Evolutionary conservation across 1,140 invertebrate genomes (phyloP).

Genomic region (Hermetia illucens): DNA sequence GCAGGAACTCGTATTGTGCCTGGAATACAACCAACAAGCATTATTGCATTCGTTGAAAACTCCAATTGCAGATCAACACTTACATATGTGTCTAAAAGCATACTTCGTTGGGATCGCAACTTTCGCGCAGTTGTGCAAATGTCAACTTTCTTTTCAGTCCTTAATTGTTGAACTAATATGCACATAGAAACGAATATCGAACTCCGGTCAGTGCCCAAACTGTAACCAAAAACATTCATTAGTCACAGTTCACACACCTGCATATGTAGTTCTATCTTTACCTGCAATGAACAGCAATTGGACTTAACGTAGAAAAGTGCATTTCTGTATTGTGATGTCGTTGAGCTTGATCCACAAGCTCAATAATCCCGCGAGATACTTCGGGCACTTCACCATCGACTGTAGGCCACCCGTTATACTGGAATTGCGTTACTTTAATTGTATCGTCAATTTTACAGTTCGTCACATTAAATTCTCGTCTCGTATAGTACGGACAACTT

Average conservation of each 20-base stretch:
- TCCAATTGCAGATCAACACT: constrained; percentile 25
- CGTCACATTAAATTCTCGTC: constrained; percentile 65
- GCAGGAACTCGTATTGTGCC: constrained; percentile 84
- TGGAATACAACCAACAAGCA: constrained; percentile 33
- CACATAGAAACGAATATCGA: constrained; percentile 78
- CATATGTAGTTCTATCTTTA: too few species aligned
- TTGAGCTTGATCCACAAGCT: constrained; percentile 56
- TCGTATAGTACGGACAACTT: constrained; percentile 73
- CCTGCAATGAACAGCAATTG: constrained; percentile 71
- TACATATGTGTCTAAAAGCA: constrained; percentile 71
- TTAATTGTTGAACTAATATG: constrained; percentile 68
- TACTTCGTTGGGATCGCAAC: constrained; percentile 65
- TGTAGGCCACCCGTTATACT: constrained; percentile 81
- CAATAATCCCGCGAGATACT: constrained; percentile 67
- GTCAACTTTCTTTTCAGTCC: constrained; percentile 68
- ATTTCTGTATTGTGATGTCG: constrained; percentile 33
- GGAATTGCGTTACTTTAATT: constrained; percentile 63
- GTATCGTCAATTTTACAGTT: constrained; percentile 62
- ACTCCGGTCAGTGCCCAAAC: constrained; percentile 69
- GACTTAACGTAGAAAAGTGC: constrained; percentile 35
- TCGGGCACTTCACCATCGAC: constrained; percentile 75
- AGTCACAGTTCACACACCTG: constrained; percentile 2
- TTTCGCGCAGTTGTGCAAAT: constrained; percentile 72
- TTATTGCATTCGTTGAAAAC: neutral
- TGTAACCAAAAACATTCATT: constrained; percentile 17